These are phyloP conservation scores for Adela reaumurella DNA, from an alignment of 2,888 invertebrate genomes.

Conservation along the genomic window DNA sequence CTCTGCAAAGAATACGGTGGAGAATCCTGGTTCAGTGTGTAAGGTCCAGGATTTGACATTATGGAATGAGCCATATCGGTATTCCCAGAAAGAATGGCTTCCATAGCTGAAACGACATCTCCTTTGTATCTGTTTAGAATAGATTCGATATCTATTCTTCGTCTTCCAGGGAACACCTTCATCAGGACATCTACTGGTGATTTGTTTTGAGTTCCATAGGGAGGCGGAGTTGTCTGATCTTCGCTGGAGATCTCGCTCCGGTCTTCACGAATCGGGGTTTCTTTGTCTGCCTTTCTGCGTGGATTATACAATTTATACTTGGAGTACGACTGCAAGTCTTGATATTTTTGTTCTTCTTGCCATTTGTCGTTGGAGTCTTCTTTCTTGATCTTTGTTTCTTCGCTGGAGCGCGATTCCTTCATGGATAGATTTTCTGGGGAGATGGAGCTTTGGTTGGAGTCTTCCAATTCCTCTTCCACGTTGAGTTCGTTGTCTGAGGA, in stretches of 20 bases:
- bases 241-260: conserved; percentile 16
- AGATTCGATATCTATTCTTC: conserved; percentile 82
- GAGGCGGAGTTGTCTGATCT: conserved; percentile 15
- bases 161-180: conserved; percentile 85
- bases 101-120: conserved; percentile 91
- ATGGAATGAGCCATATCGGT: conserved; percentile 13
- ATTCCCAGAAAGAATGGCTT: conserved; percentile 75
- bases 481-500: conserved; percentile 52
- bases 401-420: conserved; percentile 58
- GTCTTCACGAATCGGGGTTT: conserved; percentile 21
- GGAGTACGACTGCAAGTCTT: conserved; percentile 15
- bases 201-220: conserved; percentile 35
- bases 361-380: conserved; percentile 44
- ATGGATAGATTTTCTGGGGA: conserved; percentile 80
- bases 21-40: conserved; percentile 38
- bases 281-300: conserved; percentile 27
- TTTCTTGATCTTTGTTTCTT: conserved; percentile 45
- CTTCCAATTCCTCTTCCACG: conserved; percentile 56
- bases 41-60: conserved; percentile 19
- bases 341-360: conserved; percentile 21
- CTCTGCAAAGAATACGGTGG: conserved; percentile 38
- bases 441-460: conserved; percentile 41
- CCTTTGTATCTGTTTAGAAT: conserved; percentile 81
- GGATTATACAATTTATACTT: conserved; percentile 38
- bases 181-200: conserved; percentile 86